A percentile compares a stretch with the other conserved stretches of the same genome.
These are phyloP conservation scores for Drosophila ficusphila DNA, from an alignment of 1,140 invertebrate species.

Conservation along the genomic window DNA sequence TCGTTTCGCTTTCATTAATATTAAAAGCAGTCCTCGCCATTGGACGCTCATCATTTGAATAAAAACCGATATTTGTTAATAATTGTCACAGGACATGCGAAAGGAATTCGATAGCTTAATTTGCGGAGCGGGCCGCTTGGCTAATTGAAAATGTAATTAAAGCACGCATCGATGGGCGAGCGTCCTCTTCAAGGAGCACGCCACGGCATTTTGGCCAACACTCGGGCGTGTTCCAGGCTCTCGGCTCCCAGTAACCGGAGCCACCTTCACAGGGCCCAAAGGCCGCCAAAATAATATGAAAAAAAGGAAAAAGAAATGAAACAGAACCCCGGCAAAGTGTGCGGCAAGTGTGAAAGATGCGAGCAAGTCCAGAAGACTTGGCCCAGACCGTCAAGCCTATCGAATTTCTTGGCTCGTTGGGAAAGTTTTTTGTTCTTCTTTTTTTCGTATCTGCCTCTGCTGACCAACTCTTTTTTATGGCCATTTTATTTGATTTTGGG, in stretches of 20 bases:
- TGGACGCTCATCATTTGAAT: slow-evolving; percentile 74
- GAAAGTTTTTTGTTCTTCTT: slow-evolving; percentile 52
- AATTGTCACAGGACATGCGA: slow-evolving; percentile 81
- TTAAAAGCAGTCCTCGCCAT: slow-evolving; percentile 55
- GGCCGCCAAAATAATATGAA: slow-evolving; percentile 31
- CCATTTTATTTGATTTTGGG: slow-evolving; percentile 49
- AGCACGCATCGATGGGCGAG: slow-evolving; percentile 66
- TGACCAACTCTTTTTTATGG: slow-evolving; percentile 18
- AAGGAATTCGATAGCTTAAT: slow-evolving; percentile 81
- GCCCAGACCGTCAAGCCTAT: slow-evolving; percentile 64
- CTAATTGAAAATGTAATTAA: slow-evolving; percentile 83
- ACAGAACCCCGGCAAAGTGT: slow-evolving; percentile 59
- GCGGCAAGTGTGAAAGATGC: slow-evolving; percentile 81
- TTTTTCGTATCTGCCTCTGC: neutral
- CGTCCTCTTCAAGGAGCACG: slow-evolving; percentile 46
- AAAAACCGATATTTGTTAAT: slow-evolving; percentile 80
- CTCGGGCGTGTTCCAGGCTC: slow-evolving; percentile 29
- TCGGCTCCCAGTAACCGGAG: slow-evolving; percentile 68
- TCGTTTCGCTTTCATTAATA: slow-evolving; percentile 70
- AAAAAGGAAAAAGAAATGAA: slow-evolving; percentile 22
- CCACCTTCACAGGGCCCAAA: slow-evolving; percentile 62
- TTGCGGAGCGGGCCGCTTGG: slow-evolving; percentile 51
- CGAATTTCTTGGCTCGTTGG: slow-evolving; percentile 45
- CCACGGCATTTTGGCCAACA: slow-evolving; percentile 53
- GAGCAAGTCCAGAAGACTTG: slow-evolving; percentile 44